phyloP scores from a whole-genome alignment of 1,140 invertebrate genomes.

The Calliopsis andreniformis region DNA sequence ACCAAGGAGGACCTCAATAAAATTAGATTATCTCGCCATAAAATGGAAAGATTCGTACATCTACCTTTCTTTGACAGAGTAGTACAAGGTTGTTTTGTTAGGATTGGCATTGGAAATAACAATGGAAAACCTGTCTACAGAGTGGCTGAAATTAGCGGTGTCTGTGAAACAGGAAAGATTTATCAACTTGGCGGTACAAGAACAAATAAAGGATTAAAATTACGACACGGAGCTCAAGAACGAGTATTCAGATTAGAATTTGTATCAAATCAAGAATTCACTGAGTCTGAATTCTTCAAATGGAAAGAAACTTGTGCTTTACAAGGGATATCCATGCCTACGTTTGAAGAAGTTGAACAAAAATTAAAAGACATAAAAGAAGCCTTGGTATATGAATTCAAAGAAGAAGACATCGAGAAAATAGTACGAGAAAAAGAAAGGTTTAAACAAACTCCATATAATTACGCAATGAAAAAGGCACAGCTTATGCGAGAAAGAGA shows the following conservation, averaged over 20 bases:
- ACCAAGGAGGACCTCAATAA: slow-evolving; percentile 92
- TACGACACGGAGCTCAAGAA: slow-evolving; percentile 93
- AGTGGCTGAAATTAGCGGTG: slow-evolving; percentile 96
- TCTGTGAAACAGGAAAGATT: slow-evolving; percentile 97
- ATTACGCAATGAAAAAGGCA: slow-evolving; percentile 98
- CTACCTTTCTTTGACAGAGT: slow-evolving; percentile 96
- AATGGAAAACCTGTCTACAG: slow-evolving; percentile 94
- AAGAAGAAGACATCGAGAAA: slow-evolving; percentile 90
- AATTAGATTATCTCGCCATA: slow-evolving; percentile 94
- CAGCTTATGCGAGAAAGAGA: slow-evolving; percentile 95
- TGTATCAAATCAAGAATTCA: slow-evolving; percentile 98
- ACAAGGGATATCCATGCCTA: slow-evolving; percentile 90
- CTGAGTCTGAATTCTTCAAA: slow-evolving; percentile 95
- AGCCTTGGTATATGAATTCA: slow-evolving; percentile 94
- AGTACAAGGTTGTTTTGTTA: slow-evolving; percentile 95
- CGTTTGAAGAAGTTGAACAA: slow-evolving; percentile 90
- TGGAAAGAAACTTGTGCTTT: slow-evolving; percentile 93
- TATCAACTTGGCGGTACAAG: slow-evolving; percentile 94
- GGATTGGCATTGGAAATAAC: slow-evolving; percentile 97
- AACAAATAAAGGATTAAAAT: slow-evolving; percentile 93
- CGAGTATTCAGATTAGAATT: slow-evolving; percentile 97
- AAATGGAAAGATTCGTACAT: slow-evolving; percentile 97
- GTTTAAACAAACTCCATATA: slow-evolving; percentile 95
- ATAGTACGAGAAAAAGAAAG: slow-evolving; percentile 96
- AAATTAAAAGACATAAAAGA: slow-evolving; percentile 95